Conservation (phyloP, 2,113 vertebrate species). For the Vidua chalybeata region DNA sequence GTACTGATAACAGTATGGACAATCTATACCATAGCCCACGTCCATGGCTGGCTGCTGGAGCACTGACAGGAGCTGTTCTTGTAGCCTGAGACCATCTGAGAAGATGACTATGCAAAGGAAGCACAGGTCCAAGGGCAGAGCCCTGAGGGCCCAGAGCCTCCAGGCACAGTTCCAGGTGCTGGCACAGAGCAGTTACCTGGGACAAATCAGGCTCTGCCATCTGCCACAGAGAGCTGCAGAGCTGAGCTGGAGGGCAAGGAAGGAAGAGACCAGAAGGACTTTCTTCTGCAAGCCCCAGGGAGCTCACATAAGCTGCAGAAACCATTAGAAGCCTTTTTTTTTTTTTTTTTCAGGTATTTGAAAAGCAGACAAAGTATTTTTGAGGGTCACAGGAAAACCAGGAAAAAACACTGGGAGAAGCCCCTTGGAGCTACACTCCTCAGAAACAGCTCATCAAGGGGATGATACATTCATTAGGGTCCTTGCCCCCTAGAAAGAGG, state of each 20-base stretch:
- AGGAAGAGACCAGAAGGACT: not conserved
- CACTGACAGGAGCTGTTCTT: not conserved
- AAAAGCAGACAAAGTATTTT: not conserved
- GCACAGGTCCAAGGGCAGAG: not conserved
- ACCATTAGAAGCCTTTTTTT: not conserved
- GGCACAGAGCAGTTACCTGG: not conserved
- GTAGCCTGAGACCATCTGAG: not conserved
- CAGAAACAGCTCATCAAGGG: not conserved
- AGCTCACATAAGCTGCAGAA: not conserved
- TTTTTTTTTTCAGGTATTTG: not conserved
- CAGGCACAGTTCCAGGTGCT: constrained; percentile 21
- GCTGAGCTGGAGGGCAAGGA: not conserved
- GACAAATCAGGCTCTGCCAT: constrained; percentile 36
- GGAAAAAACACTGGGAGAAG: not conserved
- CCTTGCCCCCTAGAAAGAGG: not conserved
- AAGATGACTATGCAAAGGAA: not conserved
- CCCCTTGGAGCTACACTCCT: not conserved
- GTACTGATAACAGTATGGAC: not conserved
- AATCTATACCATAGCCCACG: not conserved
- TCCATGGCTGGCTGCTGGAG: not conserved
- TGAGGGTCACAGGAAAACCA: not conserved
- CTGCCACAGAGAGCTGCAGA: constrained; percentile 30
- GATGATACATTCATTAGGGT: not conserved
- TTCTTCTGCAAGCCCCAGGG: not conserved
- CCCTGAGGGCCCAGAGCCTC: not conserved